Percentiles rank a stretch among this genome's conserved stretches.
Evolutionary conservation across 2,797 vertebrate genomes (phyloP).

Genomic region (Sciurus carolinensis): DNA sequence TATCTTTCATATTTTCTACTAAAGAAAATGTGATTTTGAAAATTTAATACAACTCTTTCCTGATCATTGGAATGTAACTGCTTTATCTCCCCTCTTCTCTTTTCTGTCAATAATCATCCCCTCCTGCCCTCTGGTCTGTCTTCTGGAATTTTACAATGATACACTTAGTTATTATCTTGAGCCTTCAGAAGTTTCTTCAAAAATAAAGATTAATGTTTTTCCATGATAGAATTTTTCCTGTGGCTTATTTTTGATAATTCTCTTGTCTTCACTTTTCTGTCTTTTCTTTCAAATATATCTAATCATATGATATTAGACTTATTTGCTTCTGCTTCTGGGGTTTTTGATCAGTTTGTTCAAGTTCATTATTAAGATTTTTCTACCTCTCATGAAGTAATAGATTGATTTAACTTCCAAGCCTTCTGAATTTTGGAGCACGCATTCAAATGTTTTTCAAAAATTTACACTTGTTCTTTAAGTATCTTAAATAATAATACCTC

Average conservation of each 20-base stretch:
- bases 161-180: not conserved
- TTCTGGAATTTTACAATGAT: not conserved
- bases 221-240: not conserved
- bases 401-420: not conserved
- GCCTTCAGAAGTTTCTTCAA: not conserved
- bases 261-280: not conserved
- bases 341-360: not conserved
- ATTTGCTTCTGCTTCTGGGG: not conserved
- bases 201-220: not conserved
- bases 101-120: not conserved
- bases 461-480: not conserved
- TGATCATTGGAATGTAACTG: not conserved
- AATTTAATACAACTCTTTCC: not conserved
- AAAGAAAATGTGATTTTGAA: not conserved
- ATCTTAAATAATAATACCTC: not conserved
- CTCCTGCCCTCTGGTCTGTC: too few relatives aligned
- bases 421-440: not conserved
- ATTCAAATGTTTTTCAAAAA: not conserved
- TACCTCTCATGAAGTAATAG: not conserved
- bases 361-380: not conserved
- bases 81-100: not conserved
- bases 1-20: not conserved
- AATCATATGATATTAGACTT: not conserved
- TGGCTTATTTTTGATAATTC: not conserved
- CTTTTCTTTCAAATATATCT: not conserved